Conservation (phyloP, 2,888 invertebrate genomes). For the Adelognathus sp. region DNA sequence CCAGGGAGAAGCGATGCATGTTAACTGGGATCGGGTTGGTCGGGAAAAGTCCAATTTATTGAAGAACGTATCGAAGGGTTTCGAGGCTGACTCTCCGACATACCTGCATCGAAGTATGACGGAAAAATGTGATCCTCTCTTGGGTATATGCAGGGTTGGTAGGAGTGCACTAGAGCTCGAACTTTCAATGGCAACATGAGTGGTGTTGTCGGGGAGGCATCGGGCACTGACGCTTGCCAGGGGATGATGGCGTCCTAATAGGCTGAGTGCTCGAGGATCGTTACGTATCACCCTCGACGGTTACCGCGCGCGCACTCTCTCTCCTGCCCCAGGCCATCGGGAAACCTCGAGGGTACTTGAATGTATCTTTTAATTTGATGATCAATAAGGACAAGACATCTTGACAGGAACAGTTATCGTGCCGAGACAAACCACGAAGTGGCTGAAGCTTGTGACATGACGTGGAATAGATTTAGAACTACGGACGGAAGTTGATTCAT, state of each 20-base stretch:
- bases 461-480: too few species aligned
- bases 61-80: background rate
- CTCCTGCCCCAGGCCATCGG: background rate
- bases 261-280: constrained; percentile 49
- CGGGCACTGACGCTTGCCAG: constrained; percentile 29
- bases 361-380: background rate
- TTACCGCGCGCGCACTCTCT: constrained; percentile 2
- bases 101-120: background rate
- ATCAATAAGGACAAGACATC: background rate
- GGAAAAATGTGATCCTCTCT: constrained; percentile 15
- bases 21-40: background rate
- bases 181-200: constrained; percentile 23
- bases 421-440: background rate
- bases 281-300: constrained; percentile 23
- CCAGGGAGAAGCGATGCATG: background rate
- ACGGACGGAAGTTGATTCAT: too few species aligned
- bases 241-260: constrained; percentile 54
- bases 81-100: background rate
- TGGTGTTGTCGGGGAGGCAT: constrained; percentile 28
- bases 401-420: background rate
- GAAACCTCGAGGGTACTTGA: background rate
- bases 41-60: background rate
- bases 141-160: background rate
- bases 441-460: background rate
- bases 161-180: constrained; percentile 3